Evolutionary conservation across 2,888 invertebrate genomes (phyloP), one percentile per base, ranked within the genome.

Genomic region (Ornithoptera priamus): DNA sequence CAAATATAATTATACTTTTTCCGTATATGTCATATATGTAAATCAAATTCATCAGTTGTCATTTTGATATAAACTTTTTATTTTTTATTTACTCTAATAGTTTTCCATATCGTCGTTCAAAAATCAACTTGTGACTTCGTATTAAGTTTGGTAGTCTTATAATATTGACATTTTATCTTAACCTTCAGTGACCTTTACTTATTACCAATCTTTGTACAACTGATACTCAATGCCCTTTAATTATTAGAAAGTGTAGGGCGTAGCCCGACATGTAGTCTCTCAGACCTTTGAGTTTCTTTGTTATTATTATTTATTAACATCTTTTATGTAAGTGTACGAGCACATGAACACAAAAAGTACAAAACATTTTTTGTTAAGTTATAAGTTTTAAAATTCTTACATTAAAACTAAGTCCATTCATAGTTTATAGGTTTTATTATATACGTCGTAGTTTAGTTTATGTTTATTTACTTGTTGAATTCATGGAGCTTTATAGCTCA

Each of bases 241-340:
- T 65, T 65, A 65, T 24, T n/a, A 15, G 65, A 65, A 65, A 59
- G 65, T 59, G 59, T 30, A 46, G 30, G 59, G 59, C 59, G 65
- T 65, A 20, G 58, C 10, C 12, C 42, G 24, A 2, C 59, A 30
- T 15, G 30, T 30, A 24, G 24, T 15, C 24, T 12, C 30, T 17
- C 50, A 17, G 17, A 10, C 5, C 59, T 24, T 22, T 7, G 24
- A 46, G 42, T 59, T 12, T 18, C 46, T n/a, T 30, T 59, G 24
- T 17, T 59, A 24, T 30, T 17, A 59, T 30, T 59, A 59, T 59
- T 30, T 59, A 20, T 59, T 59, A 17, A 59, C 50, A 18, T 15
- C 2, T 15, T 15, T 17, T 50, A 50, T 50, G 50, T 15, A 50
- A 50, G 15, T 50, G 12, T 18, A 50, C 7, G 39, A 39, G 10